These are phyloP conservation scores for Paraplagusia blochii DNA, from an alignment of 2,113 vertebrate genomes.

Conservation along the genomic window DNA sequence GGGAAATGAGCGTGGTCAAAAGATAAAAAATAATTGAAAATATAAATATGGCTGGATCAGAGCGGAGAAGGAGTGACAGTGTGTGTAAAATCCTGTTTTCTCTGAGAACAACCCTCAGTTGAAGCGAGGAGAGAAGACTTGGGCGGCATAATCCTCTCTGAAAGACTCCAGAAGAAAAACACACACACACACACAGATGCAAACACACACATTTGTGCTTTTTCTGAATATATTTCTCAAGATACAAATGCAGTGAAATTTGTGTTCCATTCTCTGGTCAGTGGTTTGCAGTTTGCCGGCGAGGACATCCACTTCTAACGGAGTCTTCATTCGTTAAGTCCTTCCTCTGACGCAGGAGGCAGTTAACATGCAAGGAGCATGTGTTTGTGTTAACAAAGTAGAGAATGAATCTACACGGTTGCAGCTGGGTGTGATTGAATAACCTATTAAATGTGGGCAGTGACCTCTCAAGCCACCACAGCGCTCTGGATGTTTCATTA, in stretches of 20 bases:
- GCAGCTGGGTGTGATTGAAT: conserved; percentile 69
- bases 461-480: conserved; percentile 67
- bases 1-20: conserved; percentile 40
- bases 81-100: conserved; percentile 74
- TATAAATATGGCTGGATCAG: conserved; percentile 69
- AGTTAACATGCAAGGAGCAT: conserved; percentile 36
- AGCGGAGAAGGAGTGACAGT: conserved; percentile 66
- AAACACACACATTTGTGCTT: background rate
- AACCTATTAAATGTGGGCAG: conserved; percentile 71
- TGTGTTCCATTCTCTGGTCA: conserved; percentile 32
- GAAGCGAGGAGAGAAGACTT: conserved; percentile 53
- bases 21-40: conserved; percentile 71
- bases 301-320: conserved; percentile 6
- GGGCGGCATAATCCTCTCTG: conserved; percentile 53
- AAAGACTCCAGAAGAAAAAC: conserved; percentile 32
- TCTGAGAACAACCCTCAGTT: conserved; percentile 58
- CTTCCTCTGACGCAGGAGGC: conserved; percentile 6
- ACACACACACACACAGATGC: conserved; percentile 38
- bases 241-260: background rate
- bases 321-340: conserved; percentile 23
- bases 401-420: conserved; percentile 31
- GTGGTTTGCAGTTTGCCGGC: conserved; percentile 4
- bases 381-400: conserved; percentile 35
- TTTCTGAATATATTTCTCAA: conserved; percentile 14
- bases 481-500: conserved; percentile 68